Conservation (phyloP, 92 coral and sea anemone genomes). For the Montipora capitata region DNA sequence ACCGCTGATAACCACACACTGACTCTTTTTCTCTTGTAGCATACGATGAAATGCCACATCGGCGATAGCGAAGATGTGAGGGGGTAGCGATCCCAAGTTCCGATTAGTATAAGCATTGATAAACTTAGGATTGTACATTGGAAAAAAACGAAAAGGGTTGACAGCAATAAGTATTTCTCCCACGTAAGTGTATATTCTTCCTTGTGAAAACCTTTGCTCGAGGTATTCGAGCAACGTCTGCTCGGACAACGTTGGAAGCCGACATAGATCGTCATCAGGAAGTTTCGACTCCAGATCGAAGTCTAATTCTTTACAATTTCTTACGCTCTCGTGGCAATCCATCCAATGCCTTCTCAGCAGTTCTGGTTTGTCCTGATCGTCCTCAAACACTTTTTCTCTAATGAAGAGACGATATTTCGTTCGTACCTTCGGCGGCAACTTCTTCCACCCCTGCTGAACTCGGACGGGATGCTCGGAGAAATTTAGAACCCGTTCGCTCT, state of each 20-base stretch:
- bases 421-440: slow-evolving; percentile 84
- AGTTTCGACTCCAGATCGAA: slow-evolving; percentile 87
- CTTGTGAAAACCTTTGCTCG: slow-evolving; percentile 88
- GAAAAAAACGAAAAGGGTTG: slow-evolving; percentile 98
- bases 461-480: slow-evolving; percentile 89
- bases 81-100: slow-evolving; percentile 95
- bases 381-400: slow-evolving; percentile 79
- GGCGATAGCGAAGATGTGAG: slow-evolving; percentile 98
- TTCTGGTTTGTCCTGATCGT: slow-evolving; percentile 65
- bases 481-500: slow-evolving; percentile 87
- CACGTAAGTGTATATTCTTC: slow-evolving; percentile 96
- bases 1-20: slow-evolving; percentile 98
- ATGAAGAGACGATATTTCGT: slow-evolving; percentile 89
- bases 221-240: slow-evolving; percentile 90
- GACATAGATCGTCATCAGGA: slow-evolving; percentile 94
- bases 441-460: slow-evolving; percentile 90
- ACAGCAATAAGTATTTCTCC: slow-evolving; percentile 98
- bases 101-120: slow-evolving; percentile 91
- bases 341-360: slow-evolving; percentile 90
- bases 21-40: slow-evolving; percentile 94
- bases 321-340: slow-evolving; percentile 98
- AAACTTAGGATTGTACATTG: slow-evolving; percentile 98
- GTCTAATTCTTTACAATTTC: slow-evolving; percentile 69
- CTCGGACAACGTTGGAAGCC: slow-evolving; percentile 91
- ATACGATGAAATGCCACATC: slow-evolving; percentile 97